Evolutionary conservation across 2,888 invertebrate genomes (phyloP).

Genomic region (Enchytraeus crypticus): DNA sequence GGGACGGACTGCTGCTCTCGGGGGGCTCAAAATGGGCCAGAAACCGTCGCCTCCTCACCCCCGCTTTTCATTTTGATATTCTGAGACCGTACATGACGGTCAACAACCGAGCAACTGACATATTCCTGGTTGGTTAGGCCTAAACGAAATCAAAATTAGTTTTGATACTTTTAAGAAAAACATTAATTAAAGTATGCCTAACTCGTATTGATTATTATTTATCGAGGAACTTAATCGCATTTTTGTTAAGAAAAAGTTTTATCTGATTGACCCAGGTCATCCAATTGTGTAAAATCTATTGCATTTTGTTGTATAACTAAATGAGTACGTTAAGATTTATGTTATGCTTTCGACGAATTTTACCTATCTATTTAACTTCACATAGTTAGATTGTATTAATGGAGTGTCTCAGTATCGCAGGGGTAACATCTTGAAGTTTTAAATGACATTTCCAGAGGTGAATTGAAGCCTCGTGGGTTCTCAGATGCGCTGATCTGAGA

Average conservation of each 20-base stretch:
- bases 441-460: no score
- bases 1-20: conserved; percentile 28
- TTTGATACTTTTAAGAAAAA: no score
- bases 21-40: conserved; percentile 27
- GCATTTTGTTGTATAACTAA: not conserved
- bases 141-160: not conserved
- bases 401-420: no score
- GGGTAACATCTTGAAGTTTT: no score
- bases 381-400: no score
- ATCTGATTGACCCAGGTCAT: not conserved
- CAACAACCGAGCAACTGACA: conserved; percentile 24
- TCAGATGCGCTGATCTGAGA: no score
- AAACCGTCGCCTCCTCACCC: conserved; percentile 28
- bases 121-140: conserved; percentile 28
- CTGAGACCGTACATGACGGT: conserved; percentile 27
- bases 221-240: not conserved
- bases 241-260: not conserved
- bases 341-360: no score
- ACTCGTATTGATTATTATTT: not conserved
- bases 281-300: not conserved
- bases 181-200: not conserved
- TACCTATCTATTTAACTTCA: no score
- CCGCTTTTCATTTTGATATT: conserved; percentile 31
- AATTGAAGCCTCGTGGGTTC: no score
- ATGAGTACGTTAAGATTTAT: no score